Base-by-base conservation (phyloP, 2,888 invertebrate genomes). In the Linhomoeus sp. region DNA sequence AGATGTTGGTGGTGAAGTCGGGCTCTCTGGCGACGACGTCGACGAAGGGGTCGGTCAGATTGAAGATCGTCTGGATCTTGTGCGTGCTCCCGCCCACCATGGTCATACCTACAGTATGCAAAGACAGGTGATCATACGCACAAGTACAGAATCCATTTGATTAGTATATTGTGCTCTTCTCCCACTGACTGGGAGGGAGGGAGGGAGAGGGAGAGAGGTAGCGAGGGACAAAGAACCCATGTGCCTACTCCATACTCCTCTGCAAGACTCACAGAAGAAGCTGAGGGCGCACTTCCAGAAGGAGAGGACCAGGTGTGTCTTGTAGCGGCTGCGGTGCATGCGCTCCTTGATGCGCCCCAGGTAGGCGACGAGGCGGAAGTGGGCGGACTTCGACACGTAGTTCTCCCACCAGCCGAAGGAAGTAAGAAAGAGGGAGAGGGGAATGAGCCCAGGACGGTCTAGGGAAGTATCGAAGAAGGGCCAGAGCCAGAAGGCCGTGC, bases 331-430 rank as follows among this genome's bases (percentile, higher is more conserved):
- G 2, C 37, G 23, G 12, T 37, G 45, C 42, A 50, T 37, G n/a
- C 53, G 52, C 3, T 53, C 50, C 45, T 61, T 56, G 22, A 61
- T 48, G 3, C 53, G 48, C 33, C 57, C 57, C 46, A 61, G 59
- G 45, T 51, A 54, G 24, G 45, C 39, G n/a, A 47, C 40, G 25
- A 51, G 35, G 2, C 48, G 49, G 23, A 48, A 41, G 26, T 39
- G 43, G n/a, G 51, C 51, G 38, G 58, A 53, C 45, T 61, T 58
- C 39, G 65, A 65, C 5, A 79, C 72, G 63, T 75, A 84, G 65
- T 82, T 84, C 63, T 80, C 79, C 83, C 83, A 84, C 81, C 82
- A 85, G 23, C 79, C 78, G 41, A 77, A 69, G 0, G 83, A 83
- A 46, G 78, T 73, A 25, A 81, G 68, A 29, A 79, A 55, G 45